phyloP scores from a whole-genome alignment of 2,797 vertebrate species.

The Molothrus ater region DNA sequence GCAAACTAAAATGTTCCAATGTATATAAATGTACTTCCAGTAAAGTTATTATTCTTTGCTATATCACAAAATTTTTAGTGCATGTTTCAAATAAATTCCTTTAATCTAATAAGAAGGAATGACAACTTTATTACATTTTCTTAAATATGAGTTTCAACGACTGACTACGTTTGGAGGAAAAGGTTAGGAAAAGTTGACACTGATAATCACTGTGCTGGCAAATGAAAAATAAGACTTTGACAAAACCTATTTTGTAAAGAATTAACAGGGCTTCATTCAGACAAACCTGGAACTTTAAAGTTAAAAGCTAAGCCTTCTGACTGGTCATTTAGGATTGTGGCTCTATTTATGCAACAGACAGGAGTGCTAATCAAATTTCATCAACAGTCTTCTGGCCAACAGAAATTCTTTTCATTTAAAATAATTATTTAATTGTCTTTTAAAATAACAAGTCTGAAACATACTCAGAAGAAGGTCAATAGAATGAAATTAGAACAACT shows the following conservation, averaged over 20 bases:
- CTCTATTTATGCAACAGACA: constrained; percentile 33
- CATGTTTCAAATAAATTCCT: not conserved
- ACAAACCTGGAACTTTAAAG: not conserved
- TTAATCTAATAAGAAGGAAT: not conserved
- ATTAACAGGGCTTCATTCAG: not conserved
- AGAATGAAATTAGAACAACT: not conserved
- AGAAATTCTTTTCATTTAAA: not conserved
- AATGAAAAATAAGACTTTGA: not conserved
- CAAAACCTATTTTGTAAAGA: not conserved
- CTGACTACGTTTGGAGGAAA: not conserved
- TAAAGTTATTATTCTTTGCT: not conserved
- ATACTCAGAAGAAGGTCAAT: not conserved
- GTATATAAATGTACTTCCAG: not conserved
- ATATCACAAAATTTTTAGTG: not conserved
- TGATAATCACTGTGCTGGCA: not conserved
- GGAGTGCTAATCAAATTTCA: not conserved
- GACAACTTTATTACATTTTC: not conserved
- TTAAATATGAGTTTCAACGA: not conserved
- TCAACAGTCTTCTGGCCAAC: not conserved
- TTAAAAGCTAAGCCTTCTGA: not conserved
- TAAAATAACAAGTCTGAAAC: not conserved
- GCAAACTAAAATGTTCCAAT: not conserved
- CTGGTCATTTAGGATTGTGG: not conserved
- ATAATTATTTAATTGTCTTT: not conserved
- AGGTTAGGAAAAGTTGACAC: not conserved